Percentiles rank a stretch among this genome's conserved stretches.
Conservation (phyloP, 2,797 vertebrate species). For the Mastacembelus armatus region DNA sequence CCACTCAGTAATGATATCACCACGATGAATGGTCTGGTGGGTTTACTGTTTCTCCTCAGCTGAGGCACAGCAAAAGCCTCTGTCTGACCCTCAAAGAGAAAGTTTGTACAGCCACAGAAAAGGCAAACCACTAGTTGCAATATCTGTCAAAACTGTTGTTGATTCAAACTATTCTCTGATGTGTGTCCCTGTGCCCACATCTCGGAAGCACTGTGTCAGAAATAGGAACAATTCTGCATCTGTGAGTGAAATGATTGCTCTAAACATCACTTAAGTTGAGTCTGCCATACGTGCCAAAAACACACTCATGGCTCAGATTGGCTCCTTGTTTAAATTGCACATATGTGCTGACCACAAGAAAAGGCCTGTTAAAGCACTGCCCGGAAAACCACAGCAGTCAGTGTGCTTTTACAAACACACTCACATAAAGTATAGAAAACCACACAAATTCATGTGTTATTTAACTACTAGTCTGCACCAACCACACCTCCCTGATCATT, state of each 20-base stretch:
- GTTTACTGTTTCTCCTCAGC: slow-evolving; percentile 15
- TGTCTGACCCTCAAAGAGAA: slow-evolving; percentile 22
- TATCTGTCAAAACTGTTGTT: slow-evolving; percentile 58
- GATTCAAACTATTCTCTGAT: slow-evolving; percentile 72
- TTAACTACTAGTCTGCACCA: slow-evolving; percentile 48
- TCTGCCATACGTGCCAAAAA: slow-evolving; percentile 70
- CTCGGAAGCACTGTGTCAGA: slow-evolving; percentile 71
- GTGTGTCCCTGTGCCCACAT: slow-evolving; percentile 74
- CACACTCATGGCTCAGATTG: slow-evolving; percentile 68
- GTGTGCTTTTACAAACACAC: slow-evolving; percentile 74
- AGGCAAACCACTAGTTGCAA: slow-evolving; percentile 40
- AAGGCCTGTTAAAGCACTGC: slow-evolving; percentile 81
- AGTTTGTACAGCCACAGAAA: slow-evolving; percentile 40
- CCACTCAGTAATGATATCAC: background rate
- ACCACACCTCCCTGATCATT: slow-evolving; percentile 69
- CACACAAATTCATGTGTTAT: slow-evolving; percentile 58
- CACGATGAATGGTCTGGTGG: slow-evolving; percentile 12
- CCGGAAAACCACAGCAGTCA: slow-evolving; percentile 83
- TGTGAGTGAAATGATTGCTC: slow-evolving; percentile 73
- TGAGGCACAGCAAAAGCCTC: slow-evolving; percentile 31
- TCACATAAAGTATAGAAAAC: slow-evolving; percentile 60
- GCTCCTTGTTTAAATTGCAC: slow-evolving; percentile 81
- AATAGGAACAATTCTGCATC: slow-evolving; percentile 76
- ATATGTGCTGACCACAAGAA: slow-evolving; percentile 88
- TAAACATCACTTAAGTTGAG: slow-evolving; percentile 75